These are phyloP conservation scores for Eilema sororculum DNA, from an alignment of 2,888 invertebrate species.

Conservation along the genomic window DNA sequence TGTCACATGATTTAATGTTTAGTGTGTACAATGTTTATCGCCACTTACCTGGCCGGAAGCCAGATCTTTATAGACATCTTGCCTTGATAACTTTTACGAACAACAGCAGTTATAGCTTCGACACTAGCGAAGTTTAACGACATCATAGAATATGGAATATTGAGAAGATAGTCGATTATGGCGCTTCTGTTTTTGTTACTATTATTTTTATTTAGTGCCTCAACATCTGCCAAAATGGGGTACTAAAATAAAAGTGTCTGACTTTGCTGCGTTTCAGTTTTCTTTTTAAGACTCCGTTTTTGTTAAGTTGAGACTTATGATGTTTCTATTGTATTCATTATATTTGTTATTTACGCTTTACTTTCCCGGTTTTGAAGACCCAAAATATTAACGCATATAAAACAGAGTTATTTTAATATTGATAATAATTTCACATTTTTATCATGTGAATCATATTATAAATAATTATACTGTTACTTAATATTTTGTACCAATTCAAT, in stretches of 20 bases:
- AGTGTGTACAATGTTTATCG: constrained; percentile 47
- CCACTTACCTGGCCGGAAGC: constrained; percentile 46
- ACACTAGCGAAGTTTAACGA: constrained; percentile 45
- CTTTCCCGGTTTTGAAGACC: background rate
- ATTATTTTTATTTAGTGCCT: constrained; percentile 24
- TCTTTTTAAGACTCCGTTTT: background rate
- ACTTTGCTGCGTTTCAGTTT: background rate
- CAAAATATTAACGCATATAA: background rate
- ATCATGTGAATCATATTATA: too few species aligned
- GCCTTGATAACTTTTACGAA: constrained; percentile 46
- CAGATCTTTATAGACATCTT: constrained; percentile 41
- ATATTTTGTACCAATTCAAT: too few species aligned
- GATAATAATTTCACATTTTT: too few species aligned
- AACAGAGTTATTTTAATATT: too few species aligned
- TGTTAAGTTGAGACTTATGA: background rate
- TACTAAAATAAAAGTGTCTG: background rate
- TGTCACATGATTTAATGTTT: constrained; percentile 49
- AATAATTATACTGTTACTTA: too few species aligned
- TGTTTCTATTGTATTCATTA: background rate
- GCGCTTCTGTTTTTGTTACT: constrained; percentile 24
- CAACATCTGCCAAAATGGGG: constrained; percentile 2
- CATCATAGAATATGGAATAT: constrained; percentile 35
- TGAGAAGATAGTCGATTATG: constrained; percentile 36
- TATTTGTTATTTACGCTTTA: background rate
- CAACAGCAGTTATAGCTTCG: constrained; percentile 33